Evolutionary conservation across 2,797 vertebrate genomes (phyloP), one percentile per base, ranked within the genome.

Genomic region (Cossypha heuglini): DNA sequence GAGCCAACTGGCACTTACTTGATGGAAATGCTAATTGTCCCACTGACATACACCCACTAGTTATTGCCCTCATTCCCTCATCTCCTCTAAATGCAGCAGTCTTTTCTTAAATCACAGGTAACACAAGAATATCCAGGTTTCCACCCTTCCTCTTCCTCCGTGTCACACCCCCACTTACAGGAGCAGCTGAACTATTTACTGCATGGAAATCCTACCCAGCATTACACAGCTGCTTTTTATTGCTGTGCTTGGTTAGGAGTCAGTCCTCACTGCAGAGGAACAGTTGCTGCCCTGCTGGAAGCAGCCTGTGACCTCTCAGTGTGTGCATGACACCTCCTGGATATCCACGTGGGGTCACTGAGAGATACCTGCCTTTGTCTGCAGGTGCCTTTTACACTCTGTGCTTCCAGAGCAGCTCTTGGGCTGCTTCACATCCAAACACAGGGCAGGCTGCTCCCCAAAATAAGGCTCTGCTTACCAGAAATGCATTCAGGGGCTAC

Each of bases 11-110:
- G 92, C 89, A 93, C 63, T 82, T n/a, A 17, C n/a, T 66, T 51
- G 88, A 76, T 92, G 58, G 87, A 96, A 94, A 93, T 75, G 75
- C 62, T 96, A 88, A 94, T 81, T 93, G 82, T 75, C 76, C 81
- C 78, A 46, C 84, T 90, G 85, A 94, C 61, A 85, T 49, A 86
- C 72, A 80, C 87, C 76, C 83, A 91, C 66, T 13, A 75, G 90
- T 64, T 84, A 92, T 63, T 90, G 55, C 79, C 72, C 64, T 33
- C 5, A 9, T 71, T 90, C 43, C 68, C 62, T 88, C 66, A 68
- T 28, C 86, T 86, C 71, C 75, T 68, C 49, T 72, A 86, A 88
- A 88, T 24, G 81, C 78, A 88, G 43, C 1, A 73, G 61, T 10
- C 61, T 80, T 87, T 64, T 83, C 72, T 82, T 68, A 94, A 89